Evolutionary conservation across 2,888 invertebrate species (phyloP), one percentile per base, ranked within the genome.

Genomic region (Malthinus flaveolus): DNA sequence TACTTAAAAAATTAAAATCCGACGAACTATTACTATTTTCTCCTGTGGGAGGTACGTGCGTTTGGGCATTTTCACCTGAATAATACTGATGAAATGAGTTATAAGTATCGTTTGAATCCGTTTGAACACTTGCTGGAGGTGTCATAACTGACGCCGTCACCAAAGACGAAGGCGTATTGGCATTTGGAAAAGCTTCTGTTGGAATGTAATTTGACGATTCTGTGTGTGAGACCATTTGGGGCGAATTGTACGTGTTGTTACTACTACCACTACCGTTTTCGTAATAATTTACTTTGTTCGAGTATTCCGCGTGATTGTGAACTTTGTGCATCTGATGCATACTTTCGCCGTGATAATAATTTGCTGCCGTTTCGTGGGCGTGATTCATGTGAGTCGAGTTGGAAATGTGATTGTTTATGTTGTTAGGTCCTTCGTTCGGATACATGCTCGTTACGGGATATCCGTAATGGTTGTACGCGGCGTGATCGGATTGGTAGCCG

Each of bases 21-120:
- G 94, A 93, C n/a, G 93, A 93, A 75, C 91, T 92, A 77, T 93
- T 93, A 69, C 91, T 92, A 79, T 92, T 92, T 71, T 93, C 92
- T 47, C 89, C 87, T 13, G 85, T 77, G 8, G 77, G 76, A 36
- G 79, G 74, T 65, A 72, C 62, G 52, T 72, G 69, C 32, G 67
- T 68, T 61, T 72, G 73, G 56, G 72, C 71, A 44, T 72, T 68
- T 71, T 83, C 57, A 79, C 82, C 57, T 53, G 84, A 82, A 75
- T 90, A 90, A 76, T 87, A 89, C 73, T 88, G 88, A 66, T 87
- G 87, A 76, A 87, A 89, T 57, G 85, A 85, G 66, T 85, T 86
- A 75, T 88, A 89, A 61, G 83, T 83, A 58, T 88, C 89, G 60
- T 80, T 82, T 63, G 85, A 83, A 66, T 88, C 88, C 1, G 82